Evolutionary conservation across 2,888 invertebrate species (phyloP).

Genomic region (Cremastinae sp.): DNA sequence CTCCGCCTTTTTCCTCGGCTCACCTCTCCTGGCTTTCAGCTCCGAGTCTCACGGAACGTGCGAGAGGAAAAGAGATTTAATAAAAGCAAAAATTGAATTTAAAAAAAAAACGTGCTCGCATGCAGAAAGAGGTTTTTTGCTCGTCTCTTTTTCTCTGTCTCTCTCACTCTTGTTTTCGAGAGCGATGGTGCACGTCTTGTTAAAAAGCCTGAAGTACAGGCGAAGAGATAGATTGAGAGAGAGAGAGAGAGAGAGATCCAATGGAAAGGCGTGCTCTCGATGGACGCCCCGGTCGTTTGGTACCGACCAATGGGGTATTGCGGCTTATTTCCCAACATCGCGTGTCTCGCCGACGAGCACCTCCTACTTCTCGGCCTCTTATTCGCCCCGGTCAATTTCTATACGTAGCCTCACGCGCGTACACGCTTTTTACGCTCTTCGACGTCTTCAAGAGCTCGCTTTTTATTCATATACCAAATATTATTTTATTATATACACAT

Average conservation of each 20-base stretch:
- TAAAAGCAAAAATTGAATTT: conserved; percentile 17
- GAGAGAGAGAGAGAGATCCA: conserved; percentile 68
- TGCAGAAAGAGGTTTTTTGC: conserved; percentile 70
- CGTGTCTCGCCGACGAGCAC: conserved; percentile 76
- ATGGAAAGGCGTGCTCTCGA: conserved; percentile 75
- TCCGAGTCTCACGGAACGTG: conserved; percentile 15
- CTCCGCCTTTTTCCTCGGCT: conserved; percentile 24
- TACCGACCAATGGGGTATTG: conserved; percentile 72
- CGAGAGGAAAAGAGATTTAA: conserved; percentile 29
- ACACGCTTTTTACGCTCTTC: neutral
- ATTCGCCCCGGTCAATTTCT: conserved; percentile 64
- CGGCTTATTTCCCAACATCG: conserved; percentile 73
- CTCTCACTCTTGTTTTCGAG: conserved; percentile 23
- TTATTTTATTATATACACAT: too few relatives aligned
- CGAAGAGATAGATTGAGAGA: neutral
- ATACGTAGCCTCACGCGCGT: conserved; percentile 3
- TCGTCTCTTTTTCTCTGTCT: conserved; percentile 70
- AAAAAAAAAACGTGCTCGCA: conserved; percentile 42
- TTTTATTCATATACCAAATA: too few relatives aligned
- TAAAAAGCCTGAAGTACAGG: conserved; percentile 60
- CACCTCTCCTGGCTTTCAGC: conserved; percentile 12
- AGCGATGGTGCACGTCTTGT: conserved; percentile 74
- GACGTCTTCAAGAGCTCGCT: too few relatives aligned
- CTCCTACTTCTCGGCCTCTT: conserved; percentile 75
- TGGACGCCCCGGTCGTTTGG: conserved; percentile 75